Base-by-base conservation (phyloP, 2,113 vertebrate genomes). In the Myotis davidii region DNA sequence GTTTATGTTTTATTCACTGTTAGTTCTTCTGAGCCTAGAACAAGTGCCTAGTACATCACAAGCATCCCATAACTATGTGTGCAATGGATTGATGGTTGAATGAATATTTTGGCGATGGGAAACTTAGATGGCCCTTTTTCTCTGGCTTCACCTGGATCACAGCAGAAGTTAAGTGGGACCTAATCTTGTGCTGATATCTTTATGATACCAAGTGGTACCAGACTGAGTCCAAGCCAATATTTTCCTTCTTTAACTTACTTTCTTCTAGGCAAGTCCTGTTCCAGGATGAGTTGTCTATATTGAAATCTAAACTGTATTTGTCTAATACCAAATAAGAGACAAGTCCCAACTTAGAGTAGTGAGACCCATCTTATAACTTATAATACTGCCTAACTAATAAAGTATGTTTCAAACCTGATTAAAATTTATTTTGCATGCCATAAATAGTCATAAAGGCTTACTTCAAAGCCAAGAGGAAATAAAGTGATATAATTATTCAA, bases 321-420 rank as follows among this genome's bases (percentile, higher is more conserved):
- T 23, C 65, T 34, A 93, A 83, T 34, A 85, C 88, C 90, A 96
- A 92, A 45, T 95, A 48, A 81, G 67, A 73, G 25, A 64, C 59
- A 79, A 95, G 83, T 87, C 74, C 21, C 52, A 92, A 20, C 0
- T 1, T 27, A 25, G 32, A 85, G 45, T 50, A 52, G 6, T n/a
- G 18, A 76, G 72, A 34, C 8, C 39, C 9, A 84, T 20, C 25
- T 20, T 70, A 42, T 6, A 84, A 64, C 37, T 17, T 82, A 0
- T 29, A 88, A 81, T 54, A 50, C 34, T 90, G 52, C 52, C 20
- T 87, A 92, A 92, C 72, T 73, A 91, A 73, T 37, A 79, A 64
- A 86, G 82, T 56, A 5, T 21, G 37, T 50, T 77, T 91, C 9
- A 20, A 73, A 69, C 74, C 25, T 86, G 45, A 81, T 91, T 83